A percentile compares a stretch with the other conserved stretches of the same genome.
These are phyloP conservation scores for Oligia latruncula DNA, from an alignment of 2,888 invertebrate genomes.

Conservation along the genomic window DNA sequence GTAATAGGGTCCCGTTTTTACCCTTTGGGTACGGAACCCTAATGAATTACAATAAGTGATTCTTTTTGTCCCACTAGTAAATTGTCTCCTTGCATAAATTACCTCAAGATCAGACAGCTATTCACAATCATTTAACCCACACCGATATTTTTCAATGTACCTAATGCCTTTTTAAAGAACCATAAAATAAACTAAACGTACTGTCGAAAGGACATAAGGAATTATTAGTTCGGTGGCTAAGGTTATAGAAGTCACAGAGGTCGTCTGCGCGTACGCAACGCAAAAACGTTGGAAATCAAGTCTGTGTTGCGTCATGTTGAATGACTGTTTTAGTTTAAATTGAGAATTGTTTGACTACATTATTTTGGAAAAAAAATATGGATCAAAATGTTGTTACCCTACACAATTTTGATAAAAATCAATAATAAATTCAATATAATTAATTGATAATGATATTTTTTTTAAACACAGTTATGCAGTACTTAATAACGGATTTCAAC, in stretches of 20 bases:
- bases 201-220: conserved; percentile 59
- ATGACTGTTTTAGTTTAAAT: conserved; percentile 4
- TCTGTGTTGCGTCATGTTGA: conserved; percentile 15
- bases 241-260: conserved; percentile 71
- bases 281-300: conserved; percentile 58
- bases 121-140: conserved; percentile 24
- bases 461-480: too few species aligned
- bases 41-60: neutral
- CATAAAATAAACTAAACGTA: conserved; percentile 49
- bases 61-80: neutral
- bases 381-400: neutral
- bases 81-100: neutral
- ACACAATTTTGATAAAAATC: neutral
- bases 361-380: neutral
- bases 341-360: neutral
- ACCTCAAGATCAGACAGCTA: conserved; percentile 26
- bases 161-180: conserved; percentile 37
- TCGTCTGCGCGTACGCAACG: conserved; percentile 58
- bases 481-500: too few species aligned
- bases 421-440: too few species aligned
- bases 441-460: too few species aligned
- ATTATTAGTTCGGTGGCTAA: conserved; percentile 64
- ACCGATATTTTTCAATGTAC: conserved; percentile 41
- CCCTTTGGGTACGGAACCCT: too few species aligned
- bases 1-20: too few species aligned